Evolutionary conservation across 2,113 vertebrate genomes (phyloP), one percentile per base, ranked within the genome.

Genomic region (Arvicanthis niloticus): DNA sequence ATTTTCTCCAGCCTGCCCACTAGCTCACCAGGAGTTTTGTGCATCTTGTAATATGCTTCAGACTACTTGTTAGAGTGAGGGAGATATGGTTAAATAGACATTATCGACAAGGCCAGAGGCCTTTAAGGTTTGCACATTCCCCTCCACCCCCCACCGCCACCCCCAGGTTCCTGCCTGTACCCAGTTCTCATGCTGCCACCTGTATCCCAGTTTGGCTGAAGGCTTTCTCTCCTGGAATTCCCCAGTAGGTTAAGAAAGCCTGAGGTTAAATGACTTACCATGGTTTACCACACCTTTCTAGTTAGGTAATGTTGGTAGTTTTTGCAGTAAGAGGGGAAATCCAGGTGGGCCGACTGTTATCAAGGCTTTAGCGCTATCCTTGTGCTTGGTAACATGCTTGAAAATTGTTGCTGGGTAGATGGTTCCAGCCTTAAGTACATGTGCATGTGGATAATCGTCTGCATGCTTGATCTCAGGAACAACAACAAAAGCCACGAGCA

Each of bases 281-380:
- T 76, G 21, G 37, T 94, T 95, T 72, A 56, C 86, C 77, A 95
- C 58, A 58, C 67, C 31, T 81, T 88, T 91, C 91, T 45, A 62
- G 24, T 93, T 78, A 81, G 75, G 78, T 89, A 65, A 94, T 81
- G 95, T 92, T n/a, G 89, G 96, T 91, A 91, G 86, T 97, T 97
- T 97, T 88, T 84, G 48, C 67, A 48, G 34, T 9, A 53, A 17
- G 15, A 67, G 45, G 65, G 85, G 58, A 94, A 94, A 60, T 84
- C 95, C 56, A 91, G n/a, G 34, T 67, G 65, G 78, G 80, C 0
- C 0, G n/a, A 89, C 73, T 93, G 7, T 62, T 87, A 26, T 26
- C 78, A 76, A 21, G 73, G 22, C 89, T 76, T 89, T 24, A 8
- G 48, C 51, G 9, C 62, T 72, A 1, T 80, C n/a, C 42, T 92